These are phyloP conservation scores for Melipona beecheii DNA, from an alignment of 2,888 invertebrate species.

Conservation along the genomic window DNA sequence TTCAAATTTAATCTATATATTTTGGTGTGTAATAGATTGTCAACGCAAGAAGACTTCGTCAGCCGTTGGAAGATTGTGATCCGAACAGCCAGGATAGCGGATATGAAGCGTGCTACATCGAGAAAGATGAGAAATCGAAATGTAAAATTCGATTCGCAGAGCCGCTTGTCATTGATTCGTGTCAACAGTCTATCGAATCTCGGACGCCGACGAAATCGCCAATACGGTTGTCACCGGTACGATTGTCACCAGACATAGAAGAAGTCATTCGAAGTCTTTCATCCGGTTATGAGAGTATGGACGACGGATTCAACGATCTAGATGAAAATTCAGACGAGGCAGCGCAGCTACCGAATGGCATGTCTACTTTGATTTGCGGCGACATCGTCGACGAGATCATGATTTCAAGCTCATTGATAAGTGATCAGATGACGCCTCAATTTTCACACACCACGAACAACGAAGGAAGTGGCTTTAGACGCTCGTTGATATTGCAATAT, in stretches of 20 bases:
- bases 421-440: slow-evolving; percentile 83
- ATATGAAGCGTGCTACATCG: slow-evolving; percentile 84
- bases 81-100: slow-evolving; percentile 87
- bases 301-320: slow-evolving; percentile 88
- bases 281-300: slow-evolving; percentile 86
- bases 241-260: slow-evolving; percentile 70
- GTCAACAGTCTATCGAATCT: slow-evolving; percentile 77
- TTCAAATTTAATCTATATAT: neutral
- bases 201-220: slow-evolving; percentile 73
- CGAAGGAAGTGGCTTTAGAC: slow-evolving; percentile 58
- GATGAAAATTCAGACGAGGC: slow-evolving; percentile 85
- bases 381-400: slow-evolving; percentile 80
- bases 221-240: slow-evolving; percentile 74
- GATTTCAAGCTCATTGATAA: slow-evolving; percentile 48
- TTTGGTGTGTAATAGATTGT: slow-evolving; percentile 21
- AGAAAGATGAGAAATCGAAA: slow-evolving; percentile 66
- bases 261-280: slow-evolving; percentile 84
- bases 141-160: slow-evolving; percentile 81
- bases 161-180: slow-evolving; percentile 83
- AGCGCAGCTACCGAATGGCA: slow-evolving; percentile 85
- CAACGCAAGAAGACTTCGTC: slow-evolving; percentile 72
- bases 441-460: slow-evolving; percentile 78
- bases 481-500: slow-evolving; percentile 82
- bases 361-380: slow-evolving; percentile 86
- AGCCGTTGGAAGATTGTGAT: slow-evolving; percentile 85